Conservation (phyloP, 2,113 vertebrate species). For the Oryzias curvinotus region DNA sequence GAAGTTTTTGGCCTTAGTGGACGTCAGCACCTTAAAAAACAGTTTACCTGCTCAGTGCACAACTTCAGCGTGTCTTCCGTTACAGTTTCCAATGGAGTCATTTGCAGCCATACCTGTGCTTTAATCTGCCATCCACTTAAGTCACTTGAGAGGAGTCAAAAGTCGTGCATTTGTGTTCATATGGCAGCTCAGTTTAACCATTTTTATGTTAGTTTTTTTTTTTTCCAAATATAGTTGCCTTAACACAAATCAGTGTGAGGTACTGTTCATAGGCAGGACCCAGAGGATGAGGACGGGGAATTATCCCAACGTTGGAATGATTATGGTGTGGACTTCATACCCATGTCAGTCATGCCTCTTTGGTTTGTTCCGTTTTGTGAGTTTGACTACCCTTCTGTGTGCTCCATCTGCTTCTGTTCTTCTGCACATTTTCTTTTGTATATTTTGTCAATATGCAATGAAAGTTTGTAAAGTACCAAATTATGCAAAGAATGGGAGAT, state of each 20-base stretch:
- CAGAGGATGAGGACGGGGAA: conserved; percentile 7
- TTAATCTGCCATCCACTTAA: conserved; percentile 21
- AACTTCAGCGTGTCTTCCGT: conserved; percentile 33
- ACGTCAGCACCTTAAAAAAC: conserved; percentile 4
- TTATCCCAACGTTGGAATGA: neutral
- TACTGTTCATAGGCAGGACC: conserved; percentile 18
- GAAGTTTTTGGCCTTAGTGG: neutral
- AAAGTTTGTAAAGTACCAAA: conserved; percentile 62
- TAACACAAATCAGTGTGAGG: conserved; percentile 37
- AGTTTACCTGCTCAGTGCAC: neutral
- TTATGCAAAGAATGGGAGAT: conserved; percentile 60
- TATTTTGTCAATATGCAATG: conserved; percentile 66
- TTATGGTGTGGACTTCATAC: conserved; percentile 3
- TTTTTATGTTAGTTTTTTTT: conserved; percentile 30
- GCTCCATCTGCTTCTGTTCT: conserved; percentile 11
- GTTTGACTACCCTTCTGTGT: conserved; percentile 10
- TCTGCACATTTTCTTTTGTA: conserved; percentile 48
- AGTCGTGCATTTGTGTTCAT: conserved; percentile 26
- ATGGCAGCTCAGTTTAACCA: conserved; percentile 48
- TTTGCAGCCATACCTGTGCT: conserved; percentile 19
- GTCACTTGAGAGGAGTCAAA: neutral
- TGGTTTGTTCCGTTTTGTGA: neutral
- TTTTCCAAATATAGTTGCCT: conserved; percentile 52
- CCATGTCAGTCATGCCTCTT: conserved; percentile 29
- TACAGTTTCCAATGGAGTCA: conserved; percentile 2